Base-by-base conservation (phyloP, 2,888 invertebrate species). In the Resseliella maxima region DNA sequence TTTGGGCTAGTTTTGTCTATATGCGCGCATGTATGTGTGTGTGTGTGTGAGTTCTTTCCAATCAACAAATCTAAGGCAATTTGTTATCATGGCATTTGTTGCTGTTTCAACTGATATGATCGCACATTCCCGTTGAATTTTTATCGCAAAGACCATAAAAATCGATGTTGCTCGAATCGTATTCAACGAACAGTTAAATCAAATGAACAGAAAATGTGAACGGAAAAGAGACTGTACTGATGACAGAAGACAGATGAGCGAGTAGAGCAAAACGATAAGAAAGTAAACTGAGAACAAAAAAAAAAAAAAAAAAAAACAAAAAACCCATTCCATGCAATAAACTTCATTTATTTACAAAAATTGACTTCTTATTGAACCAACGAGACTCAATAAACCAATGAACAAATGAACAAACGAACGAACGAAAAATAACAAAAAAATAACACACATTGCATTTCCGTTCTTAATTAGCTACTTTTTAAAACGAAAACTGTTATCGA, bases 261-360 rank as follows among this genome's bases (percentile, higher is more conserved):
- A n/a, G n/a, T n/a, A n/a, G n/a, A n/a, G n/a, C n/a, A n/a, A n/a
- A 8, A 41, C 12, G 41, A 12, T 5, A 41, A 41, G 18, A 50
- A 50, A 50, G 5, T 21, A 50, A 50, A 18, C 27, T n/a, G n/a
- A n/a, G n/a, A 6, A 24, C 59, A 59, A 59, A 59, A 59, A n/a
- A 3, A 24, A 50, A 21, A 50, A 27, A 72, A 10, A 31, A 35
- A 27, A 72, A 72, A 72, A 59, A n/a, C 2, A 35, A 72, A 72
- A 31, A 31, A 12, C 27, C 2, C 3, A 50, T 27, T 27, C 59
- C 59, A 59, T 12, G 27, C 31, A 72, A 72, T 72, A 15, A 72
- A 72, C 1, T 31, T 31, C 72, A 15, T 72, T 72, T 72, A 35
- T 72, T 72, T 72, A 72, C 72, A 72, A 72, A 72, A 72, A 31